Evolutionary conservation across 2,888 invertebrate genomes (phyloP).

Genomic region (Trissolcus brochymenae): DNA sequence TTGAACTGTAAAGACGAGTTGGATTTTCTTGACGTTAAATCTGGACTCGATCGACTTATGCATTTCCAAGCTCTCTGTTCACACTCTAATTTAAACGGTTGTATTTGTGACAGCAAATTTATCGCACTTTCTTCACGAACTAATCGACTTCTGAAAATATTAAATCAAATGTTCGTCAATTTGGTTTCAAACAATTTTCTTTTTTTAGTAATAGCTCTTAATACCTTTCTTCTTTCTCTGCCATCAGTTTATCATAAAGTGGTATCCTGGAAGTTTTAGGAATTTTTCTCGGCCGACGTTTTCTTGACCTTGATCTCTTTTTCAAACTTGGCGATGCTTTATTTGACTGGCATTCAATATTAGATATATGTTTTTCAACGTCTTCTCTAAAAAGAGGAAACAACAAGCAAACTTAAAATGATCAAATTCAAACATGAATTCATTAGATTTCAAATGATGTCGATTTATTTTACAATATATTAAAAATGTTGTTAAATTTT

Average conservation of each 20-base stretch:
- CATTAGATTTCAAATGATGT: too few species aligned
- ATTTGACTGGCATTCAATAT: conserved; percentile 74
- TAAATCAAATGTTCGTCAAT: neutral
- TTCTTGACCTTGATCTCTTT: conserved; percentile 74
- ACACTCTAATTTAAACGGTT: conserved; percentile 73
- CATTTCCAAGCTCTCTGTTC: conserved; percentile 70
- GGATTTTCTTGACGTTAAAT: conserved; percentile 62
- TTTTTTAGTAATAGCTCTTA: too few species aligned
- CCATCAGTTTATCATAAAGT: conserved; percentile 84
- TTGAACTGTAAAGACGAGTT: conserved; percentile 75
- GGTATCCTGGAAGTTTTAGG: conserved; percentile 85
- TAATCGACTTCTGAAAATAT: conserved; percentile 68
- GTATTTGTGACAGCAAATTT: conserved; percentile 72
- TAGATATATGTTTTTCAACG: conserved; percentile 79
- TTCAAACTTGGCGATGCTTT: conserved; percentile 55
- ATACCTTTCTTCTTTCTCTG: conserved; percentile 85
- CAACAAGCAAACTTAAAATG: too few species aligned
- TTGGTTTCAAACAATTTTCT: too few species aligned
- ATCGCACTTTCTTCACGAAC: conserved; percentile 72
- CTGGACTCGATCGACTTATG: conserved; percentile 73
- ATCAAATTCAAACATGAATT: too few species aligned
- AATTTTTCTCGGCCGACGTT: conserved; percentile 81
- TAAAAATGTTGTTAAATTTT: neutral
- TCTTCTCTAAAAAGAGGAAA: conserved; percentile 81
- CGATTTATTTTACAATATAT: neutral